Evolutionary conservation across 2,888 invertebrate species (phyloP), one percentile per base, ranked within the genome.

Genomic region (Lepidochrysops patricia): DNA sequence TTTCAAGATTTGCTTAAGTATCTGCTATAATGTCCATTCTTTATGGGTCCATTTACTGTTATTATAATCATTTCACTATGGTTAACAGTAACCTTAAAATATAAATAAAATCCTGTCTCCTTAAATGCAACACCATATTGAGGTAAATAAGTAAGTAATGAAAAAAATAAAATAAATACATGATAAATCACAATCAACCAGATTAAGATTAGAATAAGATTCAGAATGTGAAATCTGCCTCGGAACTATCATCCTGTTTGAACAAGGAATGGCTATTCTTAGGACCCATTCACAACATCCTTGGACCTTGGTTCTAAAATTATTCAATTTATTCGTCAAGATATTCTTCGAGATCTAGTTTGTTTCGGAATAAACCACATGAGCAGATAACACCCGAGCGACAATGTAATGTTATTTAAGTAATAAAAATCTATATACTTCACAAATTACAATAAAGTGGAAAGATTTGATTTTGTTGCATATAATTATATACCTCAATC

Each of bases 201-300:
- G 1, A n/a, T n/a, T n/a, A n/a, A n/a, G n/a, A n/a, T n/a, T 54
- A 29, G 25, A 34, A 23, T 12, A 25, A 23, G 15, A 43, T 37
- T 57, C 58, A 60, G 48, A 63, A 66, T 57, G 57, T 60, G 68
- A 73, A 76, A 77, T 73, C 71, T 69, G 70, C 75, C 73, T 79
- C 72, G 68, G 64, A 62, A 65, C 66, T 61, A 65, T 63, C 64
- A 67, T 67, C 67, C 62, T 61, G 67, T 70, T 66, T 62, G 67
- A 66, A 67, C 66, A 68, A 61, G 68, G 66, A 67, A 67, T 68
- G 61, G 68, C 73, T 78, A 80, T 75, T 70, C 75, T 76, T 80
- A 81, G 73, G 63, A 54, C 29, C 50, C 58, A 64, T 66, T 64
- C 57, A 64, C 56, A 62, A 59, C 62, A 60, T 63, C 66, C 61